These are phyloP conservation scores for Drosophila borborema DNA, from an alignment of 2,888 invertebrate species.

Conservation along the genomic window DNA sequence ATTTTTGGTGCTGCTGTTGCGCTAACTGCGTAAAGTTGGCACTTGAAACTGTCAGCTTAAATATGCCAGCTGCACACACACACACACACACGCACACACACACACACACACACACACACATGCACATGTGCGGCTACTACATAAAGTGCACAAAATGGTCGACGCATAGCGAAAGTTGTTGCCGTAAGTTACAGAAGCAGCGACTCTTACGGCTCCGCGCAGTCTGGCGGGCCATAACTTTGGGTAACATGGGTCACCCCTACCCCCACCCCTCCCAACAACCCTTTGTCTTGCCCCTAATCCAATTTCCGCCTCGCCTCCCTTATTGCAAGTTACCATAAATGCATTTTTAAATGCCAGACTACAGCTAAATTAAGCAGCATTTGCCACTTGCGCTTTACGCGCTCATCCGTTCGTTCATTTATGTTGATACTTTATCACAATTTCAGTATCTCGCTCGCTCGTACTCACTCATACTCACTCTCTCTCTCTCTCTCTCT, in stretches of 20 bases:
- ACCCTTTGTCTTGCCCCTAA: background rate
- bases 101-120: slow-evolving; percentile 6
- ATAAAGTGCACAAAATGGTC: slow-evolving; percentile 76
- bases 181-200: slow-evolving; percentile 68
- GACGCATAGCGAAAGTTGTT: slow-evolving; percentile 74
- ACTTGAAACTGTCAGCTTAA: slow-evolving; percentile 80
- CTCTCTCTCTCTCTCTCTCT: background rate
- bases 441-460: background rate
- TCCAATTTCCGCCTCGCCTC: background rate
- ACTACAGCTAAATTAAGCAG: slow-evolving; percentile 58
- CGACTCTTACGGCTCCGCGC: slow-evolving; percentile 54
- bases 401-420: slow-evolving; percentile 40
- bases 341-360: slow-evolving; percentile 74
- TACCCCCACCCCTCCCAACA: no score
- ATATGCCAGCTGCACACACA: slow-evolving; percentile 74
- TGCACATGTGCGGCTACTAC: slow-evolving; percentile 56
- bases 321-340: slow-evolving; percentile 40
- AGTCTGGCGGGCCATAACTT: slow-evolving; percentile 67
- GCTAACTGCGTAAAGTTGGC: slow-evolving; percentile 80
- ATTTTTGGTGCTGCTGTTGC: slow-evolving; percentile 76
- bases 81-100: slow-evolving; percentile 37
- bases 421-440: slow-evolving; percentile 36
- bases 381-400: slow-evolving; percentile 47
- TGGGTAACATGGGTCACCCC: slow-evolving; percentile 19
- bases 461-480: slow-evolving; percentile 7